Percentiles rank a stretch among this genome's conserved stretches.
Conservation (phyloP, 2,888 invertebrate species). For the Myopa testacea region DNA sequence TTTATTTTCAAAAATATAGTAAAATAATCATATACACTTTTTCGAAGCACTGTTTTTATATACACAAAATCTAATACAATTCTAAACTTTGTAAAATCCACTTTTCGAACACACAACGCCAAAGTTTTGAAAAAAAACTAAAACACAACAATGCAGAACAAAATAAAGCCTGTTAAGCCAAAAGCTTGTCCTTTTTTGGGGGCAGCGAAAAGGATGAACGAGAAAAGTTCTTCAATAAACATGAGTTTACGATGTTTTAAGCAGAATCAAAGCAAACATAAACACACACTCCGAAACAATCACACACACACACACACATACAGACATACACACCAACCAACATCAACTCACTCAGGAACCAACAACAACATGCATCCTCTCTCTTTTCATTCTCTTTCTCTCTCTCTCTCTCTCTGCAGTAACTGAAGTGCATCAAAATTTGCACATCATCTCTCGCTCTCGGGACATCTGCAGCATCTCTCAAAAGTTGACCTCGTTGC, state of each 20-base stretch:
- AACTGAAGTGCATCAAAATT: slow-evolving; percentile 3
- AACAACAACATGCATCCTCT: not conserved
- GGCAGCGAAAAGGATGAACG: not conserved
- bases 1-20: too few relatives aligned
- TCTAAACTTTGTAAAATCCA: too few relatives aligned
- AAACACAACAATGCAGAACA: too few relatives aligned
- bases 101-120: too few relatives aligned
- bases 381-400: not conserved
- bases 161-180: too few relatives aligned
- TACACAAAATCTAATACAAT: too few relatives aligned
- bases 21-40: too few relatives aligned
- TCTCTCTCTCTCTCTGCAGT: not conserved
- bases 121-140: too few relatives aligned
- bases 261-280: slow-evolving; percentile 2
- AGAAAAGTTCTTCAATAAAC: slow-evolving; percentile 31
- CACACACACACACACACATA: not conserved
- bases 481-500: not conserved
- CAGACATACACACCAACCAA: not conserved
- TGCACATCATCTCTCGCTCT: slow-evolving; percentile 13
- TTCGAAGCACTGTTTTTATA: too few relatives aligned
- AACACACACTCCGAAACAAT: not conserved
- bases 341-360: not conserved
- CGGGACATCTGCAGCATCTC: not conserved
- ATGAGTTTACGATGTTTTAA: slow-evolving; percentile 25
- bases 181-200: too few relatives aligned